A percentile compares a stretch with the other conserved stretches of the same genome.
Evolutionary conservation across 2,797 vertebrate species (phyloP).

Genomic region (Rhabdophis nuchalis): DNA sequence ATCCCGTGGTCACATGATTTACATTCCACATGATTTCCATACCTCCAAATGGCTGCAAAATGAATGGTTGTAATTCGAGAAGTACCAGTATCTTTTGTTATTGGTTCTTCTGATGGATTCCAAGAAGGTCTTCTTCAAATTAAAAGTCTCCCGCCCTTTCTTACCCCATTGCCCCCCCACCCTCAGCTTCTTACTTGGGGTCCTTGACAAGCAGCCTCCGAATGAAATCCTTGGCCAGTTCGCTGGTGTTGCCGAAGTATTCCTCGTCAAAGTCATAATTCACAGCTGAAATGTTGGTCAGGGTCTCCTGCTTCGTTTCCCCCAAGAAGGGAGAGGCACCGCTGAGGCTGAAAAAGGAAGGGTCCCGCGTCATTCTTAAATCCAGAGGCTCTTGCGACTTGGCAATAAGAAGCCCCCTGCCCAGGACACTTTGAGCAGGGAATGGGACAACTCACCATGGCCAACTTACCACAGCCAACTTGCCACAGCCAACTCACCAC

Average conservation of each 20-base stretch:
- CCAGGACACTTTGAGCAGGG: neutral
- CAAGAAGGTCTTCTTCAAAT: neutral
- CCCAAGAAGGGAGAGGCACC: conserved; percentile 95
- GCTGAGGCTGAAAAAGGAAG: conserved; percentile 74
- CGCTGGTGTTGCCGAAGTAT: conserved; percentile 94
- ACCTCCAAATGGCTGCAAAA: neutral
- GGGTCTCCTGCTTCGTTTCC: conserved; percentile 95
- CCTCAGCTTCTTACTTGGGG: conserved; percentile 82
- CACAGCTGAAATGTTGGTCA: conserved; percentile 94
- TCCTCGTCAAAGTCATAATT: conserved; percentile 97
- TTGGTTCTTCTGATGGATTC: neutral
- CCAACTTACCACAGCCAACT: too few species aligned
- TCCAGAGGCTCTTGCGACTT: neutral
- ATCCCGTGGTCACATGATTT: too few species aligned
- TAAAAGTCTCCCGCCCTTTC: too few species aligned
- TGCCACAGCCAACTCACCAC: too few species aligned
- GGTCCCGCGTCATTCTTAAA: neutral
- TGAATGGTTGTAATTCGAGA: neutral
- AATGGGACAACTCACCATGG: too few species aligned
- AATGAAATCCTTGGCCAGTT: conserved; percentile 97
- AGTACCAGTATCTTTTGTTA: neutral
- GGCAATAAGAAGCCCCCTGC: neutral
- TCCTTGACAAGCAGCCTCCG: conserved; percentile 93
- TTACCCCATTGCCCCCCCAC: accelerated
- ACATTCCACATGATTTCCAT: too few species aligned